These are phyloP conservation scores for Sepiola atlantica DNA, from an alignment of 2,888 invertebrate species.

Conservation along the genomic window DNA sequence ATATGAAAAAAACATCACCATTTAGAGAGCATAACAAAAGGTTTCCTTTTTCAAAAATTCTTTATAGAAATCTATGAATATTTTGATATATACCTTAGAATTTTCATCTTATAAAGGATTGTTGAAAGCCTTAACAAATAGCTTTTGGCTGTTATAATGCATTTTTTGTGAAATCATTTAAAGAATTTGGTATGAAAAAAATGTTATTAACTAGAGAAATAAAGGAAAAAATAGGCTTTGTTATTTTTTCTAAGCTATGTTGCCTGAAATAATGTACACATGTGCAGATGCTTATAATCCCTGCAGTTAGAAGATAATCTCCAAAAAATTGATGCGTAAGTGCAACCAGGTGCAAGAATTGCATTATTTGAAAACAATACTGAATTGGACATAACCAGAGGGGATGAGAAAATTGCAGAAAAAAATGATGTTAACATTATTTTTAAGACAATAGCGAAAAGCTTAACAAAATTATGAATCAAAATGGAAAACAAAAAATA, in stretches of 20 bases:
- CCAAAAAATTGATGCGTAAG: neutral
- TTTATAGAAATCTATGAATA: no score
- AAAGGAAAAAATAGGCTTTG: neutral
- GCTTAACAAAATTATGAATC: neutral
- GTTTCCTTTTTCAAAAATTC: neutral
- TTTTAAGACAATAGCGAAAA: neutral
- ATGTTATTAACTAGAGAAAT: neutral
- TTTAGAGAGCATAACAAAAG: no score
- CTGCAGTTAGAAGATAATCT: neutral
- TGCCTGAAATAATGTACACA: neutral
- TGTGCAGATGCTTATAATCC: neutral
- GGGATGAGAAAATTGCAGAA: neutral
- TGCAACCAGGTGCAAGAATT: neutral
- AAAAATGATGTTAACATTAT: neutral
- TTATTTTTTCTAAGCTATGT: neutral
- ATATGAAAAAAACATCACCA: no score
- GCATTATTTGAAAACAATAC: neutral
- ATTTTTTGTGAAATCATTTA: neutral
- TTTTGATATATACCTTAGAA: no score
- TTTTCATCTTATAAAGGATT: neutral
- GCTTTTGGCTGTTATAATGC: neutral
- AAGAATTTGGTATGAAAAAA: neutral
- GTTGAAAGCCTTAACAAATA: neutral
- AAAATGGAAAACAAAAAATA: neutral
- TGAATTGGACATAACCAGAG: neutral